phyloP scores from a whole-genome alignment of 2,888 invertebrate genomes.

The Erebia aethiops region DNA sequence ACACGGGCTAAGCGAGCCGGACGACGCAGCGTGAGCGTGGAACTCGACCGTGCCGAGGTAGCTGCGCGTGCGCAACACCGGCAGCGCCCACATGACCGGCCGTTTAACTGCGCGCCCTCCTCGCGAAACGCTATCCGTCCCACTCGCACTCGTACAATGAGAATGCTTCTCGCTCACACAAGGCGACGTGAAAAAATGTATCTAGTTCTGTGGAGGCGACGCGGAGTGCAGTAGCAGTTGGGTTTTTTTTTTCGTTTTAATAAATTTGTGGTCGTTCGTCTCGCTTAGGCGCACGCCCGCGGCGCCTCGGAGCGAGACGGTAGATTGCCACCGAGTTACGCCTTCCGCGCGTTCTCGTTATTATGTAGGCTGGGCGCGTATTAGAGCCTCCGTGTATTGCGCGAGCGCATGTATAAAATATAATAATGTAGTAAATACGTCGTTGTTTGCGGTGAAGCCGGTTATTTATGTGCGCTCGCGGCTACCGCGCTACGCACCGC shows the following conservation, averaged over 20 bases:
- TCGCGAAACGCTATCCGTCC: constrained; percentile 56
- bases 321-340: constrained; percentile 80
- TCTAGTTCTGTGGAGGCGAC: constrained; percentile 81
- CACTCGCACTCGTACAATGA: constrained; percentile 50
- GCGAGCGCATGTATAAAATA: constrained; percentile 75
- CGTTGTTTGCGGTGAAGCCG: constrained; percentile 68
- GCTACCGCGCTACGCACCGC: constrained; percentile 76
- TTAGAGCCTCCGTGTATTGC: constrained; percentile 76
- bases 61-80: constrained; percentile 81
- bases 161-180: constrained; percentile 57
- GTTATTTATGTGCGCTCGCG: constrained; percentile 71
- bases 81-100: constrained; percentile 81
- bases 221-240: constrained; percentile 80
- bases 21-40: constrained; percentile 77
- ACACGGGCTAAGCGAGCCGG: constrained; percentile 77
- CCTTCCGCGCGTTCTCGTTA: constrained; percentile 80
- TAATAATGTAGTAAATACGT: constrained; percentile 76
- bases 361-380: constrained; percentile 79
- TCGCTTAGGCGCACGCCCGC: constrained; percentile 78
- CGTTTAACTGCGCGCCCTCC: constrained; percentile 69
- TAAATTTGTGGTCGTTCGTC: constrained; percentile 82
- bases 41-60: constrained; percentile 75
- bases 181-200: constrained; percentile 80
- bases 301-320: constrained; percentile 74
- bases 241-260: constrained; percentile 77